A percentile compares a stretch with the other conserved stretches of the same genome.
phyloP scores from a whole-genome alignment of 2,888 invertebrate species.

The Philhelius pedissequus region DNA sequence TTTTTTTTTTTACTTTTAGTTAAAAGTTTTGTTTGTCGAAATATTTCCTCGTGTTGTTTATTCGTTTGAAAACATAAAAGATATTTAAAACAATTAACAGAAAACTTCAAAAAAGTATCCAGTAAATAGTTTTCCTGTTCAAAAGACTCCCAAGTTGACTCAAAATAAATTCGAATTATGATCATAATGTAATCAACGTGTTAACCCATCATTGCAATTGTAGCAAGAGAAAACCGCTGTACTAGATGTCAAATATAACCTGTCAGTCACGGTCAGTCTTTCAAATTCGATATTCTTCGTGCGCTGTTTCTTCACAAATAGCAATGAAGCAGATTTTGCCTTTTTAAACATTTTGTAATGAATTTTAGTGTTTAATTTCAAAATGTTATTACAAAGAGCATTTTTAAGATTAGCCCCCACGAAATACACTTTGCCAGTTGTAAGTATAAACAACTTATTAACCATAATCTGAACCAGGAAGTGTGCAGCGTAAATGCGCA shows the following conservation, averaged over 20 bases:
- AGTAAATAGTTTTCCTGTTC: too few species aligned
- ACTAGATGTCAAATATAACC: background rate
- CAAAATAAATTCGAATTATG: too few species aligned
- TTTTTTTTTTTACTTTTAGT: too few species aligned
- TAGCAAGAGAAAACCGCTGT: too few species aligned
- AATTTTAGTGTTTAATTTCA: conserved; percentile 13
- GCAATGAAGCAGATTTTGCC: conserved; percentile 51
- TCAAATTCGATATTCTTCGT: background rate
- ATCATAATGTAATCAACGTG: too few species aligned
- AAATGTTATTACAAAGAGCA: conserved; percentile 73
- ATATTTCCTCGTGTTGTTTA: too few species aligned
- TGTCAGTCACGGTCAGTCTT: background rate
- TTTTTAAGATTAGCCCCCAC: conserved; percentile 65
- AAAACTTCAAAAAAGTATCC: too few species aligned
- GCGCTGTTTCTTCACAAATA: background rate
- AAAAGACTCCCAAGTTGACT: too few species aligned
- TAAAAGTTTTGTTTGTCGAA: too few species aligned
- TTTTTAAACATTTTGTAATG: conserved; percentile 12
- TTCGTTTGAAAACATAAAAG: too few species aligned
- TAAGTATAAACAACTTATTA: conserved; percentile 55
- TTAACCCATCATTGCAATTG: too few species aligned
- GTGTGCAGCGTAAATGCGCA: conserved; percentile 42
- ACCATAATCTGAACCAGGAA: background rate
- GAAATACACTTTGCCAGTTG: conserved; percentile 68
- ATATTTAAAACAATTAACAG: too few species aligned